Base-by-base conservation (phyloP, 2,888 invertebrate genomes). In the Schizaphis graminum region DNA sequence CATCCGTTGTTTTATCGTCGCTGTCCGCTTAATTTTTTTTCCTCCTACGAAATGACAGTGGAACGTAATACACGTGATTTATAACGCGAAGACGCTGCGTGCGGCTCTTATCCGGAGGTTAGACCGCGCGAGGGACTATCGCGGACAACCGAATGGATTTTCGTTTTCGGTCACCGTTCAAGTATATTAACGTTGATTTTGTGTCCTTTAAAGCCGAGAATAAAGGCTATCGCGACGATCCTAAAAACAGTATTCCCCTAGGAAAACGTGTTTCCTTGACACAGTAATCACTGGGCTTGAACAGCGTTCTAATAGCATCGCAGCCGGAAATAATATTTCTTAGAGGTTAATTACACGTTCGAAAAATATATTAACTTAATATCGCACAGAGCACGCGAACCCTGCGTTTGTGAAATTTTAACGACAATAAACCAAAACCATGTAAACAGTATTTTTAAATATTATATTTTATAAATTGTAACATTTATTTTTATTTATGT, bases 371-470 rank as follows among this genome's bases (percentile, higher is more conserved):
- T 77, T 77, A 77, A 77, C 77, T 77, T 35, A 77, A 77, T 77
- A 90, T 67, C 47, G 53, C 16, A 16, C 28, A 8, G 0, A 41
- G 53, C 91, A 91, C 91, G 91, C 91, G 11, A 91, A 91, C 91
- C 16, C 53, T 84, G 84, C 91, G 91, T 91, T 91, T 91, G 84
- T 41, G 53, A 44, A 84, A 56, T 91, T 84, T 56, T 91, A 44
- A 91, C 91, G 91, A 84, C 91, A 53, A 91, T 56, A 84, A 91
- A 91, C 84, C 41, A 53, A 91, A 91, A 53, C 91, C 91, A 28
- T 56, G 91, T 91, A 91, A 91, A 91, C 53, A 91, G 35, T 91
- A 44, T 67, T 77, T 67, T 77, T 77, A 77, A 77, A 47, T 90
- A 90, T 35, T 49, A 90, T 90, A 67, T 90, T 67, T 67, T n/a